These are phyloP conservation scores for Deroplatys truncata DNA, from an alignment of 2,888 invertebrate species.

Conservation along the genomic window DNA sequence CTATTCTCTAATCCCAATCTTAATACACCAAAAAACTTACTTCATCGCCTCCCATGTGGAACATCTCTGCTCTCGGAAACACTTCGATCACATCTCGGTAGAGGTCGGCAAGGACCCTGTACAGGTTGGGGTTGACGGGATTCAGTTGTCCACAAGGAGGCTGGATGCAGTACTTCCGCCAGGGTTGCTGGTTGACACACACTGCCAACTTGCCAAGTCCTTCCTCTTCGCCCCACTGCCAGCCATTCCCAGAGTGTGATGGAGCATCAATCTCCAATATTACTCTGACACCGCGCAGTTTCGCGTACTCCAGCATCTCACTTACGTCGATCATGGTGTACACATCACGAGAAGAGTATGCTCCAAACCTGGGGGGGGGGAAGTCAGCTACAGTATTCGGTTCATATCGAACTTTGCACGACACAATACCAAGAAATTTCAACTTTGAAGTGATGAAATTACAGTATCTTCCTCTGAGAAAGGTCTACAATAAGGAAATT, in stretches of 20 bases:
- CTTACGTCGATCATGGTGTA: conserved; percentile 63
- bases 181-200: conserved; percentile 73
- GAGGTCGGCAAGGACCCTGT: conserved; percentile 62
- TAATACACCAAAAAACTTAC: conserved; percentile 44
- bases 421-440: too few species aligned
- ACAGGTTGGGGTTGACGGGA: conserved; percentile 68
- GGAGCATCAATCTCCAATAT: conserved; percentile 88
- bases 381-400: background rate
- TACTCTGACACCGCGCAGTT: conserved; percentile 74
- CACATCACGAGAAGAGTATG: conserved; percentile 63
- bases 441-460: too few species aligned
- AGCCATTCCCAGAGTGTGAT: conserved; percentile 78
- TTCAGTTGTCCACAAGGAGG: conserved; percentile 85
- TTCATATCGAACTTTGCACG: too few species aligned
- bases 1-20: too few species aligned
- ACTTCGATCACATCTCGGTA: conserved; percentile 62
- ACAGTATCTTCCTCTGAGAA: too few species aligned
- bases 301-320: conserved; percentile 68
- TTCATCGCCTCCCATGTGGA: conserved; percentile 86
- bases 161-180: conserved; percentile 69
- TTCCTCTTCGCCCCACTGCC: conserved; percentile 70
- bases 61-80: conserved; percentile 53
- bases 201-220: conserved; percentile 73
- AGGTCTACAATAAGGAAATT: too few species aligned
- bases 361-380: conserved; percentile 58